Evolutionary conservation across 2,888 invertebrate species (phyloP).

Genomic region (Epicampocera succincta): DNA sequence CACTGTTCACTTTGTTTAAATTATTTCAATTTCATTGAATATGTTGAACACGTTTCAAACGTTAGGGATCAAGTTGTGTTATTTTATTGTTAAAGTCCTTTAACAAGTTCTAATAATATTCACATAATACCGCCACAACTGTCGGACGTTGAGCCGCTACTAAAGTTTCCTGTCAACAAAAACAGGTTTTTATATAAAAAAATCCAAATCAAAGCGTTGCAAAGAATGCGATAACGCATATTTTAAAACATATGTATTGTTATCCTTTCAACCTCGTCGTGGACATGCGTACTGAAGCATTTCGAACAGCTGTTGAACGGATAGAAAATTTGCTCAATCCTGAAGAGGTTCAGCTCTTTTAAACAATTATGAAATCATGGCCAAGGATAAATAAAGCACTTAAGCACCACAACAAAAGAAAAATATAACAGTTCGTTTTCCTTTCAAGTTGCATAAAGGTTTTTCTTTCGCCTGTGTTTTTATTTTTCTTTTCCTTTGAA

Average conservation of each 20-base stretch:
- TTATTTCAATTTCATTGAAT: too few relatives aligned
- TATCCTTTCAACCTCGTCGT: not conserved
- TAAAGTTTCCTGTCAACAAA: conserved; percentile 28
- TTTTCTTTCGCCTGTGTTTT: too few relatives aligned
- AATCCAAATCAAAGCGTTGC: not conserved
- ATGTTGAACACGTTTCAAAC: too few relatives aligned
- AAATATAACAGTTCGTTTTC: conserved; percentile 14
- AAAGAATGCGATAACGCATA: not conserved
- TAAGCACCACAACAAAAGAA: not conserved
- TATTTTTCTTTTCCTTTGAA: not conserved
- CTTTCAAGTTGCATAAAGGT: not conserved
- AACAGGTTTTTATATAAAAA: conserved; percentile 33
- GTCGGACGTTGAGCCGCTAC: conserved; percentile 30
- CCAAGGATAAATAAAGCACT: conserved; percentile 13
- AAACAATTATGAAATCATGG: conserved; percentile 14
- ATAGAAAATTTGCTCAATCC: not conserved
- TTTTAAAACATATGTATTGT: not conserved
- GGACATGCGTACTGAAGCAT: not conserved
- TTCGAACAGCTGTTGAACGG: conserved; percentile 27
- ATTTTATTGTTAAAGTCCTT: too few relatives aligned
- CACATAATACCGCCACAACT: not conserved
- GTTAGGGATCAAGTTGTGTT: too few relatives aligned
- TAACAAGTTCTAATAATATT: too few relatives aligned
- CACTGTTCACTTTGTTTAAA: too few relatives aligned
- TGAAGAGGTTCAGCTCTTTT: not conserved